A percentile compares a stretch with the other conserved stretches of the same genome.
Conservation (phyloP, 2,113 vertebrate genomes). For the Pseudorectes ferrugineus region DNA sequence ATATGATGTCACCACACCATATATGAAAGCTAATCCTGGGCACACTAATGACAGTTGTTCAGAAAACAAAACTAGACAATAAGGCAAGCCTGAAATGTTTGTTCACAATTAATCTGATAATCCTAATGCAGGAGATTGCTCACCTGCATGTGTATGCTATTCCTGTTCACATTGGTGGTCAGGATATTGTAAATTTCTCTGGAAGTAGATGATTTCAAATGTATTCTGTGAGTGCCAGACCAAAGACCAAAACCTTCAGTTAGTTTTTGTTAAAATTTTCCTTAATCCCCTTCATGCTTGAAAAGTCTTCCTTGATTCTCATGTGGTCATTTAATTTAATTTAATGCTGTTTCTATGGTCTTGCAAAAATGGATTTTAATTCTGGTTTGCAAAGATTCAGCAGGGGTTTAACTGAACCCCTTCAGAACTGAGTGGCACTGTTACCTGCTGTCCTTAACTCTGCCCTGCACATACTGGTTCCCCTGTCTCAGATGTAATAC, state of each 20-base stretch:
- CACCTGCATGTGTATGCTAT: fast-evolving
- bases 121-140: background rate
- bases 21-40: background rate
- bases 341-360: background rate
- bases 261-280: background rate
- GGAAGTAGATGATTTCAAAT: background rate
- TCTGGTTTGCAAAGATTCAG: background rate
- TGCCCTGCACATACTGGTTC: fast-evolving
- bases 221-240: background rate
- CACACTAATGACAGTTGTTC: background rate
- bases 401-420: background rate
- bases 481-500: background rate
- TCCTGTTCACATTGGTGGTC: background rate
- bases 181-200: background rate
- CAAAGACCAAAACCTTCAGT: background rate
- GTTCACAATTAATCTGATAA: background rate
- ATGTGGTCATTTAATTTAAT: background rate
- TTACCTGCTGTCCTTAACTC: background rate
- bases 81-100: background rate
- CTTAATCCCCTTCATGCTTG: background rate
- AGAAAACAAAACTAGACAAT: background rate
- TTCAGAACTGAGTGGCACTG: background rate
- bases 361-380: background rate
- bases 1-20: background rate
- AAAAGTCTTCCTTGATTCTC: background rate